These are phyloP conservation scores for Marmota monax DNA, from an alignment of 2,113 vertebrate species.

Conservation along the genomic window DNA sequence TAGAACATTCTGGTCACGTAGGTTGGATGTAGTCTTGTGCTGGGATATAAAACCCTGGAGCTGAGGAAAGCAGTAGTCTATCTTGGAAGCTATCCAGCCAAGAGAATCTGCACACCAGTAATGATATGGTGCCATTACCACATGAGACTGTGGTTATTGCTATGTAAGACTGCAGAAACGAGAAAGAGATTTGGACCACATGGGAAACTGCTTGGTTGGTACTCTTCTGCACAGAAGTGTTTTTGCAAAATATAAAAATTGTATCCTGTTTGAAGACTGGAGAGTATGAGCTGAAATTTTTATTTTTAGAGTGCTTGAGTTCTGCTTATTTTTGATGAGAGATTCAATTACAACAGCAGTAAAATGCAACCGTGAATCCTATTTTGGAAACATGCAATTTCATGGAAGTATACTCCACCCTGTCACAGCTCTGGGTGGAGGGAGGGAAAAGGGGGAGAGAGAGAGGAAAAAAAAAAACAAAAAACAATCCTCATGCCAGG, in stretches of 20 bases:
- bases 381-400: constrained; percentile 85
- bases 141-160: background rate
- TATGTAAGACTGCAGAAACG: rapidly evolving
- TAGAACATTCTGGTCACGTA: background rate
- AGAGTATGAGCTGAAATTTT: constrained; percentile 5
- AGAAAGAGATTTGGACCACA: background rate
- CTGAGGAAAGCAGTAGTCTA: background rate
- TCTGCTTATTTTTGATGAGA: constrained; percentile 59
- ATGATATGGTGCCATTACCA: background rate
- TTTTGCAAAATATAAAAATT: constrained; percentile 53
- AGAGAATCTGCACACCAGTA: background rate
- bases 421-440: constrained; percentile 74
- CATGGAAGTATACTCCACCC: constrained; percentile 83
- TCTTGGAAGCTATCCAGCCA: background rate
- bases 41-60: background rate
- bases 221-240: constrained; percentile 64
- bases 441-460: background rate
- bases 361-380: constrained; percentile 61
- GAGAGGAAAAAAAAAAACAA: background rate
- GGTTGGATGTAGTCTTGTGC: background rate
- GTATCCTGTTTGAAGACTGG: background rate
- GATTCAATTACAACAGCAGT: constrained; percentile 62
- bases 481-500: constrained; percentile 70
- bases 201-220: background rate
- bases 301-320: constrained; percentile 50